Evolutionary conservation across 2,888 invertebrate genomes (phyloP).

Genomic region (Vannuccia rotundouncinata): DNA sequence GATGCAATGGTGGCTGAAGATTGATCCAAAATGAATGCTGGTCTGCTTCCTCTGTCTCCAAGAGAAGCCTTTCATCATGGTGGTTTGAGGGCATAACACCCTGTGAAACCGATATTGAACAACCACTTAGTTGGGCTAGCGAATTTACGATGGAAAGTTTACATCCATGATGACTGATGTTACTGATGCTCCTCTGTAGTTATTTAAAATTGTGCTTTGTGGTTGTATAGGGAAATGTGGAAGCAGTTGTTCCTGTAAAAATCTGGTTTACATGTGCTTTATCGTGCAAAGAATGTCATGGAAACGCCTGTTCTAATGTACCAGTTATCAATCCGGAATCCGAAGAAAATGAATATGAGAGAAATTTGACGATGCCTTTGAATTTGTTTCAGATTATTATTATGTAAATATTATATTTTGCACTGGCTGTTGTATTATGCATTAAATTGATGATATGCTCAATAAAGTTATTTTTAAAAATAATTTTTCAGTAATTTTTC

Average conservation of each 20-base stretch:
- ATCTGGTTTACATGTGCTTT: neutral
- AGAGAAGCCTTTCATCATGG: neutral
- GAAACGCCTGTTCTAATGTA: neutral
- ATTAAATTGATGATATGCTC: too few species aligned
- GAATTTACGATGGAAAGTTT: neutral
- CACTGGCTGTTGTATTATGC: too few species aligned
- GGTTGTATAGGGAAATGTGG: neutral
- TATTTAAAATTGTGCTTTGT: neutral
- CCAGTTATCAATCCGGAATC: conserved; percentile 5
- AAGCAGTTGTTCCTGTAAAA: neutral
- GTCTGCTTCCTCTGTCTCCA: neutral
- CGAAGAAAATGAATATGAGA: neutral
- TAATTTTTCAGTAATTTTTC: too few species aligned
- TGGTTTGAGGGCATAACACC: neutral
- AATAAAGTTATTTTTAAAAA: too few species aligned
- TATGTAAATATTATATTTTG: too few species aligned
- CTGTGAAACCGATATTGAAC: neutral
- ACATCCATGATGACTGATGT: neutral
- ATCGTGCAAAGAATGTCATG: conserved; percentile 7
- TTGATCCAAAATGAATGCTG: neutral
- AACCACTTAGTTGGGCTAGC: neutral
- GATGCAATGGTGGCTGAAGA: neutral
- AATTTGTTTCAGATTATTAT: too few species aligned
- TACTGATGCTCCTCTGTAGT: neutral
- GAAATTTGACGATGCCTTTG: neutral